Evolutionary conservation across 2,113 vertebrate genomes (phyloP).

Genomic region (Balaenoptera acutorostrata): DNA sequence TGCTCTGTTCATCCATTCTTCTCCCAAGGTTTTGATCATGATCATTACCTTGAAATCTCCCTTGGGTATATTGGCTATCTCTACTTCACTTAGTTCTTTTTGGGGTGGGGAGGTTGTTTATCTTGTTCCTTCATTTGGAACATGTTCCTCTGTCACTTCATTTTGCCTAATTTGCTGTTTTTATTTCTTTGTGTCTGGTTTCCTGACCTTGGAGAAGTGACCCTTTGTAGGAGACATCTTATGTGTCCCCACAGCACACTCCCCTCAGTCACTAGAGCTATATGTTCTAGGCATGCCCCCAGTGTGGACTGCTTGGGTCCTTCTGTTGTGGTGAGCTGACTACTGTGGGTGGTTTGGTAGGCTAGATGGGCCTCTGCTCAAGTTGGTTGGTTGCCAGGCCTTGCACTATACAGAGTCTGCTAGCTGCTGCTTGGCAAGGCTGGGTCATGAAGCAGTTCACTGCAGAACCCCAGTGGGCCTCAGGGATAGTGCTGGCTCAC

Average conservation of each 20-base stretch:
- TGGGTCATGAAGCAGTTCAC: background rate
- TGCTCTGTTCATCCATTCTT: background rate
- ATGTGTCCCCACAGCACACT: background rate
- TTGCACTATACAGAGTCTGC: background rate
- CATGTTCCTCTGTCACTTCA: background rate
- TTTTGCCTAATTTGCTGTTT: background rate
- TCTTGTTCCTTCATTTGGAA: background rate
- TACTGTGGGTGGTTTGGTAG: background rate
- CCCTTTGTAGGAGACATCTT: background rate
- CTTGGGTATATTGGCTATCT: background rate
- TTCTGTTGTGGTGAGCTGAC: background rate
- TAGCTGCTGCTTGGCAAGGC: background rate
- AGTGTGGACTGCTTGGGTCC: background rate
- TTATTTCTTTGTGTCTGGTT: background rate
- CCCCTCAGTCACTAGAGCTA: background rate
- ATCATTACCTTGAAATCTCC: background rate
- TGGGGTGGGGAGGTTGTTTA: fast-evolving
- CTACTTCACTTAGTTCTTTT: background rate
- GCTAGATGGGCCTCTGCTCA: background rate
- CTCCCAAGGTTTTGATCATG: background rate
- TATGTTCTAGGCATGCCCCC: background rate
- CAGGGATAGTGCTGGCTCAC: background rate
- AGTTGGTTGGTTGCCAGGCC: background rate
- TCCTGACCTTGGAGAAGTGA: background rate
- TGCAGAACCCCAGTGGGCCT: background rate